A percentile compares a stretch with the other conserved stretches of the same genome.
phyloP scores from a whole-genome alignment of 2,113 vertebrate species.

The Dromas ardeola region DNA sequence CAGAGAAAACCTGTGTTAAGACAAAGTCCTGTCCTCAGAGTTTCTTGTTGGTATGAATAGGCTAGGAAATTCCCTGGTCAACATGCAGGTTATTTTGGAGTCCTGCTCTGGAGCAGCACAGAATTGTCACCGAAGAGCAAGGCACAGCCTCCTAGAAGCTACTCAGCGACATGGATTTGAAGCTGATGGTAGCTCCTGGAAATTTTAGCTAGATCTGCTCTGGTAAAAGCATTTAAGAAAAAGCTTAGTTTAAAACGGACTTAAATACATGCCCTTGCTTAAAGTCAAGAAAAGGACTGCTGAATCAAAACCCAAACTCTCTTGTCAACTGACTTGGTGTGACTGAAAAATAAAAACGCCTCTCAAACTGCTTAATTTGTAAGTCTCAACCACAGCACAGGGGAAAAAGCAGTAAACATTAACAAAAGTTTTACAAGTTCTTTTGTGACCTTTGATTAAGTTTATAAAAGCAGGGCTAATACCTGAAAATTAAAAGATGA shows the following conservation, averaged over 20 bases:
- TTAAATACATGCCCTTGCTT: background rate
- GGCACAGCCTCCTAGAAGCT: background rate
- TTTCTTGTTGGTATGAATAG: background rate
- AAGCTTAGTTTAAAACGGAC: background rate
- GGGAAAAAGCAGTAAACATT: background rate
- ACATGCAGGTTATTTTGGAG: background rate
- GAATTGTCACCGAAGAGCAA: background rate
- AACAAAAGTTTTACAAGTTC: background rate
- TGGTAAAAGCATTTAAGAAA: background rate
- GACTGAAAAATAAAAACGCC: background rate
- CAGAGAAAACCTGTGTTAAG: background rate
- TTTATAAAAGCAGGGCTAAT: background rate
- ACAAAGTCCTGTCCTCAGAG: background rate
- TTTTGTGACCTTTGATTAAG: background rate
- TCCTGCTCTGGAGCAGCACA: background rate
- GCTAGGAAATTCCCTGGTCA: background rate
- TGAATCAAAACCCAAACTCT: background rate
- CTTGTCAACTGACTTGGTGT: background rate
- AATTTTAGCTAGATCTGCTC: background rate
- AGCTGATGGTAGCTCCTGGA: background rate
- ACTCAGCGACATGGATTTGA: background rate
- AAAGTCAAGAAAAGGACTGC: background rate
- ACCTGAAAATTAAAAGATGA: background rate
- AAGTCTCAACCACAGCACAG: background rate
- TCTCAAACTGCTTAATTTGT: background rate